phyloP scores from a whole-genome alignment of 2,113 vertebrate species.

The Elaphurus davidianus region DNA sequence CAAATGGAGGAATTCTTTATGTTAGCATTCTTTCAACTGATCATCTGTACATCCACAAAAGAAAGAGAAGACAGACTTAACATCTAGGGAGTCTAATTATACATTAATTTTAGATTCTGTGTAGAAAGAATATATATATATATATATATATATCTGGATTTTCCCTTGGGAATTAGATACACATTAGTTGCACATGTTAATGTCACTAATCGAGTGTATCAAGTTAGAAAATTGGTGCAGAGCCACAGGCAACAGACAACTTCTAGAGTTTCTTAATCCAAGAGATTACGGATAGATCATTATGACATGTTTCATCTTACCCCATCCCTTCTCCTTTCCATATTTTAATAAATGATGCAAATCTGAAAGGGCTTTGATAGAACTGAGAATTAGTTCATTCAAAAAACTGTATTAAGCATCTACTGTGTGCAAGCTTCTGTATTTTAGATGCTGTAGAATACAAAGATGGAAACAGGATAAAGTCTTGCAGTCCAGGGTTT shows the following conservation, averaged over 20 bases:
- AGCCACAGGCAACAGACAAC: not conserved
- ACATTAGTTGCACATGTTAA: not conserved
- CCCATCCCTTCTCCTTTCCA: not conserved
- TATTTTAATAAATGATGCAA: not conserved
- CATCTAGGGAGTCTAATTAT: not conserved
- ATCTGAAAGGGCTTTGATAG: not conserved
- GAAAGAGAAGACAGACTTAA: not conserved
- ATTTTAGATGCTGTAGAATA: not conserved
- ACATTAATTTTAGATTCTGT: not conserved
- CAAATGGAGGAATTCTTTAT: not conserved
- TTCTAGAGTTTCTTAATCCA: not conserved
- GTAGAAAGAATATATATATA: not conserved
- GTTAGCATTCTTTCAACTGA: not conserved
- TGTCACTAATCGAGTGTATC: not conserved
- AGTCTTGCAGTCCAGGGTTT: not conserved
- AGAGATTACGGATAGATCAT: not conserved
- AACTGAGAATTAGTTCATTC: not conserved
- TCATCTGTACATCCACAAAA: not conserved
- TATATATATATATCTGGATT: not conserved
- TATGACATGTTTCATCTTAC: not conserved
- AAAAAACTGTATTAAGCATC: not conserved
- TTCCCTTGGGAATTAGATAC: not conserved
- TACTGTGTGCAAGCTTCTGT: not conserved
- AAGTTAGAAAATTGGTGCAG: not conserved
- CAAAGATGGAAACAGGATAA: not conserved